Evolutionary conservation across 1,140 invertebrate genomes (phyloP).

Genomic region (Trichonephila clavata): DNA sequence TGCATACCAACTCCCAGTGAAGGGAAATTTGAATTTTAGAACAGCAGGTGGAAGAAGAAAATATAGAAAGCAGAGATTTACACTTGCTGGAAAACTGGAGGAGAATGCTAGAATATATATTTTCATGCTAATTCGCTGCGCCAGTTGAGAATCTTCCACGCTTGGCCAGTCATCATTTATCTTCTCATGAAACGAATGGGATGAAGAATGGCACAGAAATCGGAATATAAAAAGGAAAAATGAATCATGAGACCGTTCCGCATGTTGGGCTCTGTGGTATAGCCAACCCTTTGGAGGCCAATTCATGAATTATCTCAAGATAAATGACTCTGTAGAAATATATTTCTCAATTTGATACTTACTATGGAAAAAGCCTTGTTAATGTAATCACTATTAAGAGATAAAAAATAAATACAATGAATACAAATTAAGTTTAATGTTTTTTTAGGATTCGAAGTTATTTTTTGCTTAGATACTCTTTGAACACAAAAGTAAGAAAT

Average conservation of each 20-base stretch:
- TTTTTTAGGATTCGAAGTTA: too few species aligned
- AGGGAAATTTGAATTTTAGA: slow-evolving; percentile 55
- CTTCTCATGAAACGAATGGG: slow-evolving; percentile 43
- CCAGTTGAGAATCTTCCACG: not conserved
- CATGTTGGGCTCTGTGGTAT: not conserved
- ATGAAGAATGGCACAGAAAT: slow-evolving; percentile 34
- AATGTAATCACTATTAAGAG: not conserved
- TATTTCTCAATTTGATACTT: not conserved
- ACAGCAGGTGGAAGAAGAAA: slow-evolving; percentile 39
- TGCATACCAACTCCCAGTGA: not conserved
- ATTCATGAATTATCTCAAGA: not conserved
- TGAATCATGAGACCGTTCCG: slow-evolving; percentile 23
- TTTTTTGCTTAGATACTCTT: too few species aligned
- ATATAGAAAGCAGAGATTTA: slow-evolving; percentile 41
- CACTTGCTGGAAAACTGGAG: slow-evolving; percentile 42
- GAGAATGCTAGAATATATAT: slow-evolving; percentile 18
- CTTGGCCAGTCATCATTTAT: slow-evolving; percentile 37
- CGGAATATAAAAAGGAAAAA: slow-evolving; percentile 38
- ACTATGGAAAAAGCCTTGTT: not conserved
- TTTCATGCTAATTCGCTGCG: slow-evolving; percentile 54
- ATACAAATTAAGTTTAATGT: not conserved
- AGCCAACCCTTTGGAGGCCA: not conserved
- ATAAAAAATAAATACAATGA: not conserved
- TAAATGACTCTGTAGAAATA: not conserved
- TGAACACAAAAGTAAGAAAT: too few species aligned